Evolutionary conservation across 2,797 vertebrate genomes (phyloP).

Genomic region (Tangara arthus): DNA sequence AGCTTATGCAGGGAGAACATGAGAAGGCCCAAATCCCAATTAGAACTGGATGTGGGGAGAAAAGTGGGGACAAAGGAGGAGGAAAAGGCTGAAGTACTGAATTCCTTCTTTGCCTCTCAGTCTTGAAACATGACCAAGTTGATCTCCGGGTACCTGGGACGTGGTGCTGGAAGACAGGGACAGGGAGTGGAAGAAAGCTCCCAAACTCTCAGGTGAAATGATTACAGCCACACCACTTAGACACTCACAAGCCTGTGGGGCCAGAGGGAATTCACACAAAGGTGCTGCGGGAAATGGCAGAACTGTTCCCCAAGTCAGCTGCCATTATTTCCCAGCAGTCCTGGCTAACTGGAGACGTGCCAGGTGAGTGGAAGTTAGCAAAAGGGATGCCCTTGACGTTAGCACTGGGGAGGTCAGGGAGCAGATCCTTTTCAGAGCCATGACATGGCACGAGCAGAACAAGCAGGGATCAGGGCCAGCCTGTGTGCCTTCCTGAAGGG

Average conservation of each 20-base stretch:
- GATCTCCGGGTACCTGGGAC: neutral
- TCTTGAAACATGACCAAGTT: neutral
- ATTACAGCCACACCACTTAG: neutral
- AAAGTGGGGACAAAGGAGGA: neutral
- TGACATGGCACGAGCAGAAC: neutral
- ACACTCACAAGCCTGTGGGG: neutral
- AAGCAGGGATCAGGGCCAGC: neutral
- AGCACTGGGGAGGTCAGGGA: neutral
- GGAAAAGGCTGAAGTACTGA: neutral
- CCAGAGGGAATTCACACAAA: neutral
- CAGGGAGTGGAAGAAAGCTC: neutral
- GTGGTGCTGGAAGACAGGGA: neutral
- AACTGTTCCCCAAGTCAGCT: neutral
- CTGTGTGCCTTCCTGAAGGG: neutral
- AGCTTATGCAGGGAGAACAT: neutral
- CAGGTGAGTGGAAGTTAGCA: neutral
- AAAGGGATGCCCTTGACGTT: neutral
- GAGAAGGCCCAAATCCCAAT: neutral
- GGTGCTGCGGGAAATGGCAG: neutral
- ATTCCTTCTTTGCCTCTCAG: neutral
- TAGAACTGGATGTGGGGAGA: accelerated
- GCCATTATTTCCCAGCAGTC: neutral
- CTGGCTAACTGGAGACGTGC: neutral
- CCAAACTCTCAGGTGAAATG: neutral
- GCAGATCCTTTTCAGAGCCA: neutral